Percentiles rank a stretch among this genome's conserved stretches.
Conservation (phyloP, 2,113 vertebrate species). For the Corythoichthys intestinalis region DNA sequence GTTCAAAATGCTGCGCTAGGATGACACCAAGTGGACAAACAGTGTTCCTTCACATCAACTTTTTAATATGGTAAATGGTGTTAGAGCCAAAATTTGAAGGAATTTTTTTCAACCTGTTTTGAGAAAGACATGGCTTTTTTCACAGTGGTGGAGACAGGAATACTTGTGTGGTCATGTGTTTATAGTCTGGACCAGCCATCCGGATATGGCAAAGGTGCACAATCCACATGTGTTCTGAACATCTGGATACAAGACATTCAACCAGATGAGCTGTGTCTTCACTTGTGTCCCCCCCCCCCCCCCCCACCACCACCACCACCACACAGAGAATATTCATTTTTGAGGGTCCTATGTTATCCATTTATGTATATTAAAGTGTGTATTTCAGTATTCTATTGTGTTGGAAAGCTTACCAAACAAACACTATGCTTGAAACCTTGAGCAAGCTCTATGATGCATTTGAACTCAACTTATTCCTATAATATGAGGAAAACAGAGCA, state of each 20-base stretch:
- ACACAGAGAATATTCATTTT: conserved; percentile 19
- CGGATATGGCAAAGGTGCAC: conserved; percentile 27
- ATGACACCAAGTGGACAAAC: conserved; percentile 52
- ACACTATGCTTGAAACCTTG: background rate
- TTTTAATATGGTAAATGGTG: background rate
- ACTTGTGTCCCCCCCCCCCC: conserved; percentile 6
- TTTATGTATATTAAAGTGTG: background rate
- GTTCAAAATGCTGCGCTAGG: conserved; percentile 23
- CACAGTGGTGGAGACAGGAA: background rate
- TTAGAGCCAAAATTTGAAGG: background rate
- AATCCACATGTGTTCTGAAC: conserved; percentile 30
- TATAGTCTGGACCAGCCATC: conserved; percentile 23
- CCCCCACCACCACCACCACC: background rate
- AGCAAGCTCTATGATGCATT: background rate
- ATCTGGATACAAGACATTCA: conserved; percentile 57
- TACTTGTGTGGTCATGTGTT: conserved; percentile 17
- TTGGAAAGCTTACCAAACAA: background rate
- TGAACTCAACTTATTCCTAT: background rate
- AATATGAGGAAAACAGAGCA: background rate
- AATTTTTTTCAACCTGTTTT: background rate
- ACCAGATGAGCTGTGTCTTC: conserved; percentile 29
- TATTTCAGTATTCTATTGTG: background rate
- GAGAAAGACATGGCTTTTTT: background rate
- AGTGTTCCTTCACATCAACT: conserved; percentile 4
- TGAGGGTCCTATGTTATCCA: conserved; percentile 3